phyloP scores from a whole-genome alignment of 2,113 vertebrate species.

The Gavialis gangeticus region DNA sequence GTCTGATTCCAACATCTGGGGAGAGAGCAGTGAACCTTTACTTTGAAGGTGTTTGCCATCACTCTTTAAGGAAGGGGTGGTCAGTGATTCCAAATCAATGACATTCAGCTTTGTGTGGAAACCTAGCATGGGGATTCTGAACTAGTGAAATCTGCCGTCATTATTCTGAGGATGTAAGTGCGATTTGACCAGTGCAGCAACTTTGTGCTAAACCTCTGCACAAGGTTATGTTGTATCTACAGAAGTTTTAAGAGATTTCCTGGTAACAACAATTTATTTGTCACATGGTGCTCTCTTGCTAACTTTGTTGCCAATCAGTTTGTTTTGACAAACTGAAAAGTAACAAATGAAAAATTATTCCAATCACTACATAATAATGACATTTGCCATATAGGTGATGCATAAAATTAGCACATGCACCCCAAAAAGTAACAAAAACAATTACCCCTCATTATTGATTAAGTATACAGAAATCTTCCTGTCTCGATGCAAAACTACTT shows the following conservation, averaged over 20 bases:
- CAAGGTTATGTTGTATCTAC: not conserved
- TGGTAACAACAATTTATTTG: not conserved
- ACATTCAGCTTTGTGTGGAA: not conserved
- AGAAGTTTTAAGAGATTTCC: not conserved
- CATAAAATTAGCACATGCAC: no score
- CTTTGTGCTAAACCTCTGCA: not conserved
- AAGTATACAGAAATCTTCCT: not conserved
- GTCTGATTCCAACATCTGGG: not conserved
- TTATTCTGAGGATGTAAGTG: not conserved
- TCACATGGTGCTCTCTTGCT: not conserved
- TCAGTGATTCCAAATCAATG: not conserved
- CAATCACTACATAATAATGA: fast-evolving
- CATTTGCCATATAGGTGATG: not conserved
- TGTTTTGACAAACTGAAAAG: not conserved
- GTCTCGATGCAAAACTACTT: not conserved
- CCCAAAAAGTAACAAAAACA: not conserved
- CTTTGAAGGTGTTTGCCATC: not conserved
- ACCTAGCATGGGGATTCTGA: not conserved
- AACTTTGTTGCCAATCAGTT: not conserved
- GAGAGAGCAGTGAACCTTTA: not conserved
- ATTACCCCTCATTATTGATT: not conserved
- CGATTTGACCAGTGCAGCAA: not conserved
- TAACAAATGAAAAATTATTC: not conserved
- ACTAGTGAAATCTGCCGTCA: not conserved
- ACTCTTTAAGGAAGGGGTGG: not conserved